phyloP scores from a whole-genome alignment of 2,797 vertebrate genomes.

The Telmatherina bonti region DNA sequence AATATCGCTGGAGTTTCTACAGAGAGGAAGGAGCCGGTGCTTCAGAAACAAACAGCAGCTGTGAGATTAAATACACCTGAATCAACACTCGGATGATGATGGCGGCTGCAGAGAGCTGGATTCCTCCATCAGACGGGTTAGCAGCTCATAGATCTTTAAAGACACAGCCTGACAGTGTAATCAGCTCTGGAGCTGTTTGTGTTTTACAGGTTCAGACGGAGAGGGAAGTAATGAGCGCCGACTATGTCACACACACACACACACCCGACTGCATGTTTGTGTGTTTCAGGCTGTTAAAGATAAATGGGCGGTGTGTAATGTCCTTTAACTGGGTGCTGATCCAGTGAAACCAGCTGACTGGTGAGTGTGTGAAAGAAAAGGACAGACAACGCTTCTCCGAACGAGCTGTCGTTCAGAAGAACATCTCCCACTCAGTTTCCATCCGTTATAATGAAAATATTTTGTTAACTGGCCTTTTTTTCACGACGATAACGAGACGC shows the following conservation, averaged over 20 bases:
- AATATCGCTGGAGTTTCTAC: conserved; percentile 39
- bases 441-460: no score
- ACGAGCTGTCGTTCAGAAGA: no score
- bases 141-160: conserved; percentile 4
- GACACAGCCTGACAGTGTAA: neutral
- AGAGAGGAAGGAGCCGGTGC: conserved; percentile 24
- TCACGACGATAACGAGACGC: no score
- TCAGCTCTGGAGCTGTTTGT: neutral
- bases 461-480: no score
- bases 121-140: neutral
- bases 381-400: no score
- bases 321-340: neutral
- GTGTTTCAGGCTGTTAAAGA: neutral
- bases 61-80: neutral
- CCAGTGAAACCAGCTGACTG: neutral
- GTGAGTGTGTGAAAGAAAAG: no score
- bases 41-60: conserved; percentile 3
- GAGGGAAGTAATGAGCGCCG: neutral
- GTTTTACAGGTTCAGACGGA: neutral
- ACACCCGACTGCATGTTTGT: neutral
- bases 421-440: no score
- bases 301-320: neutral
- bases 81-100: neutral
- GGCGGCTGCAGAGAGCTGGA: neutral
- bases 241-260: neutral